These are phyloP conservation scores for Empis livida DNA, from an alignment of 2,888 invertebrate genomes.

Conservation along the genomic window DNA sequence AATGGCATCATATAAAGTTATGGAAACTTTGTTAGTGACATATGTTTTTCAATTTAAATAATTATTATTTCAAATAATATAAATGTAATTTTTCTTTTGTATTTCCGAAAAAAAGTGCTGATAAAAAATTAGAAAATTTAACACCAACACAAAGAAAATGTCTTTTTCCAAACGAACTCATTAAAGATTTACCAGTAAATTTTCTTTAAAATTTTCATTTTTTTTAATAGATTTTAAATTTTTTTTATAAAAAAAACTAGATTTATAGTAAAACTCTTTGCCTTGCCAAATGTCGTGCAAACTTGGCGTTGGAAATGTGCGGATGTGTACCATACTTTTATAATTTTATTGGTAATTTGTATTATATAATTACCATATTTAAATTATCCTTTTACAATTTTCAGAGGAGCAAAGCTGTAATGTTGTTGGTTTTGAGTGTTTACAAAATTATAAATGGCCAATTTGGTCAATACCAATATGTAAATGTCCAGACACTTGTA, in stretches of 20 bases:
- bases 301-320: slow-evolving; percentile 39
- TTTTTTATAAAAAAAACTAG: too few relatives aligned
- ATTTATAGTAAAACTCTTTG: slow-evolving; percentile 30
- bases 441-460: slow-evolving; percentile 31
- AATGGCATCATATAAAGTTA: slow-evolving; percentile 27
- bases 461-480: slow-evolving; percentile 30
- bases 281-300: slow-evolving; percentile 37
- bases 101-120: slow-evolving; percentile 19
- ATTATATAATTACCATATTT: background rate
- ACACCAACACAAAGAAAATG: slow-evolving; percentile 38
- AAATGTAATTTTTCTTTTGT: too few relatives aligned
- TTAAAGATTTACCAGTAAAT: slow-evolving; percentile 30
- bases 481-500: slow-evolving; percentile 30
- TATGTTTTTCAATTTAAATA: background rate
- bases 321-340: slow-evolving; percentile 46
- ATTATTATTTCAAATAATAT: background rate
- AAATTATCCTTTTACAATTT: background rate
- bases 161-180: slow-evolving; percentile 40
- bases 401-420: slow-evolving; percentile 25
- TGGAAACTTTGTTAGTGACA: slow-evolving; percentile 33
- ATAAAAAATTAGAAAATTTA: slow-evolving; percentile 30
- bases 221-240: background rate
- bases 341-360: slow-evolving; percentile 22
- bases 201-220: background rate
- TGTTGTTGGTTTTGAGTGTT: slow-evolving; percentile 28